These are phyloP conservation scores for Sinhomidia bicolor DNA, from an alignment of 2,888 invertebrate species.

Conservation along the genomic window DNA sequence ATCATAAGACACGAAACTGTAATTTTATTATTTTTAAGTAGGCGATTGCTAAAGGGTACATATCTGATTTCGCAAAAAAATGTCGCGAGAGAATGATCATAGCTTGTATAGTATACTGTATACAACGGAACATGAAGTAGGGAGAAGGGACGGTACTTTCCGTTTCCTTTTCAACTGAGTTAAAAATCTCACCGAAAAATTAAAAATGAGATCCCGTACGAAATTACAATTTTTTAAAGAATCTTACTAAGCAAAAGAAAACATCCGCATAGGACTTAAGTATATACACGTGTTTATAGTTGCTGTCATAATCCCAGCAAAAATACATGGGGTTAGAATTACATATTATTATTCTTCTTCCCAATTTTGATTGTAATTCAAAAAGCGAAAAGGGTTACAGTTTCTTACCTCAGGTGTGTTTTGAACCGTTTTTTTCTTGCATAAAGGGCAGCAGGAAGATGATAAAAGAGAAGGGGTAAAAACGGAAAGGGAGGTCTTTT, in stretches of 20 bases:
- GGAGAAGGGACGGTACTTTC: slow-evolving; percentile 56
- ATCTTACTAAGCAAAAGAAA: not conserved
- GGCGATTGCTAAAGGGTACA: not conserved
- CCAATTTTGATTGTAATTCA: not conserved
- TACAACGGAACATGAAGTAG: no score
- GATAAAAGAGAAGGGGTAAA: slow-evolving; percentile 42
- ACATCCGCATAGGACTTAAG: not conserved
- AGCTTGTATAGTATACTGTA: no score
- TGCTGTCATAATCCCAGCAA: not conserved
- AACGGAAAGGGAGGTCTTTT: not conserved
- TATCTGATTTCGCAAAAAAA: slow-evolving; percentile 70
- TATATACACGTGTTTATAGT: not conserved
- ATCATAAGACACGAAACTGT: not conserved
- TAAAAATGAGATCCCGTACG: slow-evolving; percentile 39
- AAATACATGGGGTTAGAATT: slow-evolving; percentile 1
- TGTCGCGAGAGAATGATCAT: slow-evolving; percentile 32
- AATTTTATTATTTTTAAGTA: not conserved
- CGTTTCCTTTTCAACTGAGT: slow-evolving; percentile 32
- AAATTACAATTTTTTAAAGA: not conserved
- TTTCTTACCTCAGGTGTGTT: not conserved
- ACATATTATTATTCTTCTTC: no score
- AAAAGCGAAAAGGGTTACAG: slow-evolving; percentile 14
- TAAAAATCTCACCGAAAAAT: not conserved
- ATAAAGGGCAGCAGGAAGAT: no score
- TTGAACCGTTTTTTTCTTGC: not conserved